Evolutionary conservation across 2,113 vertebrate species (phyloP).

Genomic region (Synodontis membranacea): DNA sequence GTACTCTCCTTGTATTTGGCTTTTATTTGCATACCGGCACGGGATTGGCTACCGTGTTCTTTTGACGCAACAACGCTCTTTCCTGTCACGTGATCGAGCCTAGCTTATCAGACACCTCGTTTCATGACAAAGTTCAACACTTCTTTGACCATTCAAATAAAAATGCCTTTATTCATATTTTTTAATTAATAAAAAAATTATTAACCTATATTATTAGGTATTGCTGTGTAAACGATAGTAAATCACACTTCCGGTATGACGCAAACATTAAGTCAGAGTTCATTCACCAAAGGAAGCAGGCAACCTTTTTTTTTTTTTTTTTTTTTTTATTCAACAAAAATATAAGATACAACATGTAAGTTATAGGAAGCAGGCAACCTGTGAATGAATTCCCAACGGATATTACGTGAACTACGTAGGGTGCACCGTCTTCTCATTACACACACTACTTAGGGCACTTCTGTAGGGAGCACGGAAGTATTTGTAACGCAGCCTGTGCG

Average conservation of each 20-base stretch:
- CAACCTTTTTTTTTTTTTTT: too few relatives aligned
- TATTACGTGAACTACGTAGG: not conserved
- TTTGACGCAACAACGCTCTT: constrained; percentile 31
- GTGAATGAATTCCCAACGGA: too few relatives aligned
- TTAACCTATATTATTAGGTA: not conserved
- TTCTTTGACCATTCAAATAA: not conserved
- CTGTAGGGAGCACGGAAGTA: not conserved
- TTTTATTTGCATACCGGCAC: constrained; percentile 28
- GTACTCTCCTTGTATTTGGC: too few relatives aligned
- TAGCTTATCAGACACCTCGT: not conserved
- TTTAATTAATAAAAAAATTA: not conserved
- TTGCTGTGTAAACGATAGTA: not conserved
- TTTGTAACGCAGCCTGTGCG: not conserved
- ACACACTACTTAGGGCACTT: not conserved
- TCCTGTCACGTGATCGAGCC: not conserved
- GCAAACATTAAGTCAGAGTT: not conserved
- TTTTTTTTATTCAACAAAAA: too few relatives aligned
- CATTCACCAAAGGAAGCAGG: not conserved
- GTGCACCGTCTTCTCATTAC: not conserved
- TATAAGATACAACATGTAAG: too few relatives aligned
- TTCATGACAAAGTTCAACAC: not conserved
- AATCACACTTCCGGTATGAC: not conserved
- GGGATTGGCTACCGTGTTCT: constrained; percentile 13
- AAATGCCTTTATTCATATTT: not conserved
- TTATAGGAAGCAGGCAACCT: not conserved